phyloP scores from a whole-genome alignment of 2,113 vertebrate genomes.

The Dasypus novemcinctus region DNA sequence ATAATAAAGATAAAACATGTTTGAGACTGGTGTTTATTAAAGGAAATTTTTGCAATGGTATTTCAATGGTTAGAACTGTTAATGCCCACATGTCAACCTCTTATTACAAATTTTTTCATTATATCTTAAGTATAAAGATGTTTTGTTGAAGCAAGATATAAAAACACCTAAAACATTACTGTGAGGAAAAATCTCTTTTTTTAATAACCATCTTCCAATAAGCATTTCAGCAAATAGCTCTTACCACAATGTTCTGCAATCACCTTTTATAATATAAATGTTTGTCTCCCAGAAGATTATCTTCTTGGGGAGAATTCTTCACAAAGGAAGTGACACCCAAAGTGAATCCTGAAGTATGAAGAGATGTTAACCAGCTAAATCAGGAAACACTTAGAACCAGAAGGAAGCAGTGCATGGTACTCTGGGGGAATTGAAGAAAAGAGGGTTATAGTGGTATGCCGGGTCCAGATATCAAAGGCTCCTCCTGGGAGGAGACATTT shows the following conservation, averaged over 20 bases:
- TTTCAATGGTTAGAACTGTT: background rate
- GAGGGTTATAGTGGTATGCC: background rate
- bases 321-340: background rate
- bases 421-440: background rate
- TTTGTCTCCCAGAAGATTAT: background rate
- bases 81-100: background rate
- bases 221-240: background rate
- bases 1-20: background rate
- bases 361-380: background rate
- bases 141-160: background rate
- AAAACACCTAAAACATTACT: background rate
- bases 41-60: background rate
- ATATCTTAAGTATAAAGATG: background rate
- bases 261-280: background rate
- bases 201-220: background rate
- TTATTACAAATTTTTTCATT: background rate
- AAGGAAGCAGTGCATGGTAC: background rate
- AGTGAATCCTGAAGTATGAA: background rate
- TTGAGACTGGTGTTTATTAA: constrained; percentile 2
- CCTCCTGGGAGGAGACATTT: background rate
- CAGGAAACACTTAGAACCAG: background rate
- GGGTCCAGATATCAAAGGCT: background rate
- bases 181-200: background rate
- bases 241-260: background rate
- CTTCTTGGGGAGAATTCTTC: background rate